Conservation (phyloP, 2,888 invertebrate species). For the Cosmia trapezina region DNA sequence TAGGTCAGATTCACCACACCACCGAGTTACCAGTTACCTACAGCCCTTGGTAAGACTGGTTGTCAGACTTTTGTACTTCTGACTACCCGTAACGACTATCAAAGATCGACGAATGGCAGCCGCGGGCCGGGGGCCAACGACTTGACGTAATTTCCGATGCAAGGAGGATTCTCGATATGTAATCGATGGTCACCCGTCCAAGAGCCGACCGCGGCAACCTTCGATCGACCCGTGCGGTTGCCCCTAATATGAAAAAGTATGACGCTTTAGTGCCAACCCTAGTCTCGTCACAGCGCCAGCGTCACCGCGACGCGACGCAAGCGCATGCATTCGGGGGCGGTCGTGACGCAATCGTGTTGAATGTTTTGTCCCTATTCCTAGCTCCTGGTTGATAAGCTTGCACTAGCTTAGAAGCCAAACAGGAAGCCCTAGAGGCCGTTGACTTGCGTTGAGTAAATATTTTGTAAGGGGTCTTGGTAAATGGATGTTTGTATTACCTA, state of each 20-base stretch:
- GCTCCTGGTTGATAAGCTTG: slow-evolving; percentile 48
- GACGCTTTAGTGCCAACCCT: slow-evolving; percentile 47
- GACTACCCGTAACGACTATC: too few relatives aligned
- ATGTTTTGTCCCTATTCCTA: slow-evolving; percentile 53
- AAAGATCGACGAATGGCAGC: background rate
- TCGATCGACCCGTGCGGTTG: background rate
- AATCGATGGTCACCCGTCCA: background rate
- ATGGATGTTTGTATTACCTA: slow-evolving; percentile 9
- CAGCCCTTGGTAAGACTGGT: too few relatives aligned
- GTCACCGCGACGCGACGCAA: slow-evolving; percentile 33
- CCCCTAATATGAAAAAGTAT: background rate
- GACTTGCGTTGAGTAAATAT: slow-evolving; percentile 50
- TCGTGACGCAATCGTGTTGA: slow-evolving; percentile 60
- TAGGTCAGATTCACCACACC: too few relatives aligned
- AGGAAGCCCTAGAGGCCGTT: slow-evolving; percentile 46
- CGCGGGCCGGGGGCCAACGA: background rate
- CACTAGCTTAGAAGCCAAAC: slow-evolving; percentile 45
- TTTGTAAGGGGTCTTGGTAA: slow-evolving; percentile 35
- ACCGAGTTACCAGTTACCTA: too few relatives aligned
- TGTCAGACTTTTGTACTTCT: too few relatives aligned
- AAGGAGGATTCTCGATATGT: background rate
- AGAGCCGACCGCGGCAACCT: background rate
- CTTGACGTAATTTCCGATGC: background rate
- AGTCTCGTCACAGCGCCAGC: slow-evolving; percentile 39
- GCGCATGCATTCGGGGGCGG: slow-evolving; percentile 59